These are phyloP conservation scores for Vimba vimba DNA, from an alignment of 2,113 vertebrate species.

Conservation along the genomic window DNA sequence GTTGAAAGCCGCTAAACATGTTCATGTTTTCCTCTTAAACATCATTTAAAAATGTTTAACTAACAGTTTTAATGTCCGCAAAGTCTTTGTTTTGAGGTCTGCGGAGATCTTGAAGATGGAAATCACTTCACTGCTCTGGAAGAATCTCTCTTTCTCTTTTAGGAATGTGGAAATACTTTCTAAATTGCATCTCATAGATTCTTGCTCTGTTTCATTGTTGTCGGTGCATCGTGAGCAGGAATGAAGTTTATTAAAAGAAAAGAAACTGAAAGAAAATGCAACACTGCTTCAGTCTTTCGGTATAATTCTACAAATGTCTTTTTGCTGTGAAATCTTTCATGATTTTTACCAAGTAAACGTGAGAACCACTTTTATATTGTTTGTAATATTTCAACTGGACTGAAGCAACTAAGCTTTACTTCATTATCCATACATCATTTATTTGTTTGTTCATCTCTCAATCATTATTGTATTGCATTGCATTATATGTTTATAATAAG, in stretches of 20 bases:
- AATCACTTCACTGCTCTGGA: background rate
- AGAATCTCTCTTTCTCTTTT: background rate
- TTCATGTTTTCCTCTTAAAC: background rate
- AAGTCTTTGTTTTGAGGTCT: background rate
- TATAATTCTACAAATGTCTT: background rate
- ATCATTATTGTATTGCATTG: too few species aligned
- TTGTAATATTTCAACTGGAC: background rate
- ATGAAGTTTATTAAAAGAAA: background rate
- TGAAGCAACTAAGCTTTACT: background rate
- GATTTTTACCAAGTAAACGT: background rate
- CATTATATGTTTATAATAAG: background rate
- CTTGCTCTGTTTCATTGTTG: background rate
- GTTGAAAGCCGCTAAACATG: background rate
- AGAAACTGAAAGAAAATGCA: background rate
- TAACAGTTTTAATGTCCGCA: background rate
- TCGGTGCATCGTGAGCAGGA: background rate
- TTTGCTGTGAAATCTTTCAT: background rate
- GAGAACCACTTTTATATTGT: background rate
- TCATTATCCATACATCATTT: background rate
- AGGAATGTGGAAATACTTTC: slow-evolving; percentile 16
- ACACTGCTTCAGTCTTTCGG: background rate
- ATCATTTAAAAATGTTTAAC: background rate
- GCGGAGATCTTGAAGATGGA: background rate
- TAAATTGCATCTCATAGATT: background rate
- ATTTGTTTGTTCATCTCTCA: background rate